Base-by-base conservation (phyloP, 2,797 vertebrate genomes). In the Borostomias antarcticus region DNA sequence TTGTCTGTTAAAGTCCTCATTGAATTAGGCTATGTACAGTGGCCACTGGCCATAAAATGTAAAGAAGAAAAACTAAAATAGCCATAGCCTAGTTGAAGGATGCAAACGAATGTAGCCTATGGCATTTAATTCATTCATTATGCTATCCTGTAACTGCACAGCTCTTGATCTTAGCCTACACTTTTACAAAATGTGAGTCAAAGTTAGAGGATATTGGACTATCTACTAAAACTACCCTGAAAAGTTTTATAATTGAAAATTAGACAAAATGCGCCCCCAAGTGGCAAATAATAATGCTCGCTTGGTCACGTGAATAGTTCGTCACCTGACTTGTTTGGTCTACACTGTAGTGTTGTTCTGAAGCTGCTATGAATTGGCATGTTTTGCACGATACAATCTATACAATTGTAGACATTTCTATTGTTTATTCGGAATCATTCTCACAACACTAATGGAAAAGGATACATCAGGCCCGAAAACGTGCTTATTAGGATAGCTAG, bases 311-410 rank as follows among this genome's bases (percentile, higher is more conserved):
- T 91, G 87, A 90, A 25, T 13, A 8, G n/a, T 2, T 43, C 4
- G 23, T 91, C 91, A 93, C 81, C 86, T 91, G 91, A 92, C 74
- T 29, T 4, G 26, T 64, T 50, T 69, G 60, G 75, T 59, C 57
- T 59, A 10, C 29, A 5, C 15, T 56, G n/a, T n/a, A n/a, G n/a
- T n/a, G 26, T 56, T 32, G 37, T 26, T 15, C 23, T 33, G 58
- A 59, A 59, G 58, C 58, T 26, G 15, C 5, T 6, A 10, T 13
- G 33, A 58, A 58, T 58, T 37, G 33, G 32, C 32, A 21, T 37
- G 21, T 58, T 33, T 35, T 11, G 10, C 32, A 5, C 6, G 21
- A 23, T 45, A 45, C 17, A n/a, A 45, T n/a, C n/a, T 1, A 45
- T n/a, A 17, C 4, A 45, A n/a, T 13, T 17, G n/a, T n/a, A 6